Percentiles rank a stretch among this genome's conserved stretches.
These are phyloP conservation scores for Anabacerthia variegaticeps DNA, from an alignment of 2,797 vertebrate species.

Conservation along the genomic window DNA sequence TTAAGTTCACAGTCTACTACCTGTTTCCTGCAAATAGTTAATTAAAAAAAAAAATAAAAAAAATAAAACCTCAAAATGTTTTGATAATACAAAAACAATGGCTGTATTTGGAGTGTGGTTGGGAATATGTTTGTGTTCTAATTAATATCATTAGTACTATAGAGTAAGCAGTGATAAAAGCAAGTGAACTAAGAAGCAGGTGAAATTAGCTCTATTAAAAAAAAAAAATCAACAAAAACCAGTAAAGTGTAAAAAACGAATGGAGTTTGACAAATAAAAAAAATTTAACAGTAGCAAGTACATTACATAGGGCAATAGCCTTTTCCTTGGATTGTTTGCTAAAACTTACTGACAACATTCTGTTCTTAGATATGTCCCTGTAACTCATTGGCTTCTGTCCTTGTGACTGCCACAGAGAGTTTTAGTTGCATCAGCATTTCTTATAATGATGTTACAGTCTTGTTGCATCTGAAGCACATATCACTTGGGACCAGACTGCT, in stretches of 20 bases:
- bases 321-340: not conserved
- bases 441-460: not conserved
- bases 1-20: not conserved
- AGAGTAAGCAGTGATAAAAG: not conserved
- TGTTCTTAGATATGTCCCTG: not conserved
- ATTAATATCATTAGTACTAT: not conserved
- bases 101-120: not conserved
- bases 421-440: not conserved
- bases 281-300: not conserved
- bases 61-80: not conserved
- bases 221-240: not conserved
- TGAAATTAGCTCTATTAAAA: not conserved
- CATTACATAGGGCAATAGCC: not conserved
- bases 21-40: not conserved
- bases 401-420: not conserved
- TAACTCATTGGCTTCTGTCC: not conserved
- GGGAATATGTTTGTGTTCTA: not conserved
- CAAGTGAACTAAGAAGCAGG: not conserved
- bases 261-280: not conserved
- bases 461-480: not conserved
- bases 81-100: not conserved
- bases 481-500: not conserved
- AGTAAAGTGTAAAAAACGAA: not conserved
- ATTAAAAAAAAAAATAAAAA: not conserved
- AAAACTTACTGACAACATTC: not conserved